These are phyloP conservation scores for Epinotia nisella DNA, from an alignment of 2,888 invertebrate genomes.

Conservation along the genomic window DNA sequence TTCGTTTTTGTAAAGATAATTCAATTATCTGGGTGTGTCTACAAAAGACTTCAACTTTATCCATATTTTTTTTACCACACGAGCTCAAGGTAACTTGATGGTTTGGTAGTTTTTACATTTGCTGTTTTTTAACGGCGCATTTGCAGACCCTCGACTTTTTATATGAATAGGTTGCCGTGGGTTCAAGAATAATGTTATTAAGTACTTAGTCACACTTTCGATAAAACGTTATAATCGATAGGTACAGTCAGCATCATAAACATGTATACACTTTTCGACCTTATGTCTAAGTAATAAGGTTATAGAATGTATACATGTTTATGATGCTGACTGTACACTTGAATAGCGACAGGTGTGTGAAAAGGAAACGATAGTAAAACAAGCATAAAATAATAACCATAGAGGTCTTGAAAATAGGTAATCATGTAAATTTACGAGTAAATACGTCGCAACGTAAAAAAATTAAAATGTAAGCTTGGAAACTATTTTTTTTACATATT, in stretches of 20 bases:
- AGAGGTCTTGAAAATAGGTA: neutral
- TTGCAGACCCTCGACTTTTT: constrained; percentile 52
- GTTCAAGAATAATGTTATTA: constrained; percentile 51
- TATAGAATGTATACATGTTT: no score
- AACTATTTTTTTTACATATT: neutral
- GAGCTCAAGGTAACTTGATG: constrained; percentile 49
- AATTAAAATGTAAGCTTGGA: neutral
- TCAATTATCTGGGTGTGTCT: constrained; percentile 66
- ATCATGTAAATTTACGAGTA: neutral
- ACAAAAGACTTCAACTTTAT: constrained; percentile 61
- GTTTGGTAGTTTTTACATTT: constrained; percentile 59
- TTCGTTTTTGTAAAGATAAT: constrained; percentile 68
- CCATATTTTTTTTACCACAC: constrained; percentile 51
- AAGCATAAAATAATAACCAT: neutral
- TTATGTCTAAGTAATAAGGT: no score
- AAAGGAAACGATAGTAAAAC: constrained; percentile 25
- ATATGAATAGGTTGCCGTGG: constrained; percentile 52
- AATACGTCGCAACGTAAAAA: neutral
- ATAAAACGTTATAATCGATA: constrained; percentile 20
- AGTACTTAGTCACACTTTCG: constrained; percentile 41
- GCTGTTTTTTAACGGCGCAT: constrained; percentile 60
- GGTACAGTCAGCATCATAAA: no score
- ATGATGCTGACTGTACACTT: no score
- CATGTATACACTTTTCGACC: no score
- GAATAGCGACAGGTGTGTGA: constrained; percentile 17